Base-by-base conservation (phyloP, 2,888 invertebrate species). In the Eupeodes luniger region DNA sequence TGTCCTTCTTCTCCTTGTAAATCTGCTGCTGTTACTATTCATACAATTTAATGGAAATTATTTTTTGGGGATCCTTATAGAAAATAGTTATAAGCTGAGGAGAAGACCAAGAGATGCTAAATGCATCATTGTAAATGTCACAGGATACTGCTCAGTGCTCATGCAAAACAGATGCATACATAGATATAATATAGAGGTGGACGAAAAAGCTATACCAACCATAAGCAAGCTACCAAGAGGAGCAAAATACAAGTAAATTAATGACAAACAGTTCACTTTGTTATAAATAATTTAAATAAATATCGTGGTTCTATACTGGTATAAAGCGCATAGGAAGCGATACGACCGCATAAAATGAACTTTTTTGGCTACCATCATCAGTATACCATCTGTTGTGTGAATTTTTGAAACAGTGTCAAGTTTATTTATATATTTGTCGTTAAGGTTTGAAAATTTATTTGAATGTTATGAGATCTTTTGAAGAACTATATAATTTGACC, bases 71-170 rank as follows among this genome's bases (percentile, higher is more conserved):
- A 59, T 72, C 34, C 27, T 49, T 57, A 47, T 27, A 51, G 5
- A n/a, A 51, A 51, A 16, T n/a, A 44, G 27, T 14, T 2, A 34
- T 4, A 16, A 27, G 27, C 27, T 14, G 57, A 27, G 36, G 69
- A 36, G 44, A 40, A 36, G n/a, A 19, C 10, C 10, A 2, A 36
- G 16, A 55, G n/a, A 27, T 72, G 10, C 47, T 49, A 34, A 11
- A 36, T 55, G 27, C 47, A 72, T 72, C 27, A 72, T 34, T 72
- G 44, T 72, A 72, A 59, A 72, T 59, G 72, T 44, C 47, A 72
- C 44, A 72, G 72, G 59, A 72, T 47, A 72, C 59, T 72, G 59
- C 72, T 59, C 59, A 72, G 47, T 72, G 59, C 72, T 59, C 59
- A 59, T 72, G 72, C 59, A 72, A 59, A 72, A 72, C 47, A 59